phyloP scores from a whole-genome alignment of 2,888 invertebrate genomes.

The Sphaerophoria rueppellii region DNA sequence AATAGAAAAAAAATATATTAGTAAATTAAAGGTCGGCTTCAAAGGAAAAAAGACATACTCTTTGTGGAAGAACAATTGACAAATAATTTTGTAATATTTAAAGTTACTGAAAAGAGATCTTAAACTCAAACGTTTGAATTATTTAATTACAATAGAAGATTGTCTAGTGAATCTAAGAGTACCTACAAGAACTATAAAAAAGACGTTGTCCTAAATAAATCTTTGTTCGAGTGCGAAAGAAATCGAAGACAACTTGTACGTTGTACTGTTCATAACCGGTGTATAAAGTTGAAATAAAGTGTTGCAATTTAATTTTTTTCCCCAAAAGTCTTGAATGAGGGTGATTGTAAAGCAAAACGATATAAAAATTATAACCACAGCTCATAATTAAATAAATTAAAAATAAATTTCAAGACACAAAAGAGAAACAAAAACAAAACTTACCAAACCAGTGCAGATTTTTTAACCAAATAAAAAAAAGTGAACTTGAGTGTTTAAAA shows the following conservation, averaged over 20 bases:
- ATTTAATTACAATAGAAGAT: constrained; percentile 46
- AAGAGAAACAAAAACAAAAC: constrained; percentile 34
- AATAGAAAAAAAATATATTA: constrained; percentile 5
- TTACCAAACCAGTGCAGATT: constrained; percentile 70
- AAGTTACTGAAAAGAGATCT: constrained; percentile 41
- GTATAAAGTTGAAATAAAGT: constrained; percentile 46
- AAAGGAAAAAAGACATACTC: constrained; percentile 32
- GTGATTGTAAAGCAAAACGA: constrained; percentile 36
- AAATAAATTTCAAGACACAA: not conserved
- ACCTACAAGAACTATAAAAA: not conserved
- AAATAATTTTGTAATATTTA: not conserved
- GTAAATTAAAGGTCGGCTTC: constrained; percentile 44
- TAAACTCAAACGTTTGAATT: constrained; percentile 53
- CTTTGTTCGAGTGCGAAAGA: constrained; percentile 17
- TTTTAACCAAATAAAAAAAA: constrained; percentile 49
- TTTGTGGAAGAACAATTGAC: constrained; percentile 26
- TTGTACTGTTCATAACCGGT: constrained; percentile 11
- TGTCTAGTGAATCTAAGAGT: constrained; percentile 45
- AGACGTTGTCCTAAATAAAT: constrained; percentile 67
- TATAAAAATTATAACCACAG: constrained; percentile 45
- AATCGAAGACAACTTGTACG: constrained; percentile 30
- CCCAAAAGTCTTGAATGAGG: constrained; percentile 29
- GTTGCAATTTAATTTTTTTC: constrained; percentile 32
- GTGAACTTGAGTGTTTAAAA: constrained; percentile 42
- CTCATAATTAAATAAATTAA: constrained; percentile 27